Evolutionary conservation across 2,888 invertebrate genomes (phyloP), one percentile per base, ranked within the genome.

Genomic region (Ormyrus labotus): DNA sequence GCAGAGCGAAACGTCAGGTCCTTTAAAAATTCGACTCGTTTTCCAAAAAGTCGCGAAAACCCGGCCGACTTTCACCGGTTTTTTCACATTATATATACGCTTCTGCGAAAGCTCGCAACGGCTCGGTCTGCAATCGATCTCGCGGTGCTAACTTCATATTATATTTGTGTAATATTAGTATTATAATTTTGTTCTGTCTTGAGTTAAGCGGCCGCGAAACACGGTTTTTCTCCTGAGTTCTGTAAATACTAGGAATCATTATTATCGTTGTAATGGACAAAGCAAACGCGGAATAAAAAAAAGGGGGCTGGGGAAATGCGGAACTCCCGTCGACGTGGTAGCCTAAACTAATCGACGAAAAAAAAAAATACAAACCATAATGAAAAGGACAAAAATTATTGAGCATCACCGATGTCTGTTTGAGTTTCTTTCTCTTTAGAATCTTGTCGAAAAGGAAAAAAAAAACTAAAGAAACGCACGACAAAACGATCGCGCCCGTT

Each of bases 91-190:
- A 5, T 58, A 72, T 13, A 19, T 51, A n/a, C 10, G 11, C 19
- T 34, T 34, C 34, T 34, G 4, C 34, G 34, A n/a, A 74, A 57
- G 34, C 65, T 19, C 13, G 50, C 57, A 51, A 67, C 0, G 47
- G 55, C 48, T 81, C 76, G 72, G 58, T 72, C 78, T 79, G 79
- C 79, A 81, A 60, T 78, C 61, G 68, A 81, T 78, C 68, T 57
- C 63, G 58, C 34, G 74, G 70, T 76, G 58, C 11, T 67, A 53
- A 74, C 45, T 85, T 83, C 80, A 82, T 84, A 85, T 85, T 84
- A 85, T 87, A 86, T 85, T 85, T 87, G 87, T 87, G 86, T 87
- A 87, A 87, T 87, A 87, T 84, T 87, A 86, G 85, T 85, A 84
- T 86, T 87, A 86, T 84, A 81, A 84, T 84, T 79, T 76, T 76